These are phyloP conservation scores for Listronotus oregonensis DNA, from an alignment of 1,140 invertebrate species.

Conservation along the genomic window DNA sequence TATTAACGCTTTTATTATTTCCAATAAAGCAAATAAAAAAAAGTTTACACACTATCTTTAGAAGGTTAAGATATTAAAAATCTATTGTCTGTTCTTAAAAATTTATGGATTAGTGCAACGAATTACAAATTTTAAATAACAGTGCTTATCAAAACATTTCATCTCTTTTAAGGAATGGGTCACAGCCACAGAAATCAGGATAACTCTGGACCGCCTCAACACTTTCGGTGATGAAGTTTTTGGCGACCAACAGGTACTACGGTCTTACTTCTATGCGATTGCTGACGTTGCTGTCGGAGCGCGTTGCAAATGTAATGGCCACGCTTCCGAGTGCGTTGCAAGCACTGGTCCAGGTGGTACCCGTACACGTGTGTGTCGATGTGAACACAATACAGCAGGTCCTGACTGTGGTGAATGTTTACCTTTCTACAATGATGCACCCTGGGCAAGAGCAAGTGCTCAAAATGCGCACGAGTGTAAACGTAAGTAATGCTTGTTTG, in stretches of 20 bases:
- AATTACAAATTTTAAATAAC: too few relatives aligned
- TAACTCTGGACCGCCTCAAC: constrained; percentile 88
- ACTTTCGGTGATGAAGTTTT: constrained; percentile 99
- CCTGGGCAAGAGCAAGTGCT: constrained; percentile 89
- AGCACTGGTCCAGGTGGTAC: constrained; percentile 59
- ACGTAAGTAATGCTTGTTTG: constrained; percentile 69
- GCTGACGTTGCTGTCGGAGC: constrained; percentile 95
- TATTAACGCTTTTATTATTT: too few relatives aligned
- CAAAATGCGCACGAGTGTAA: constrained; percentile 92
- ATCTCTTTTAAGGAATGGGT: constrained; percentile 85
- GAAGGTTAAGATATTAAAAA: too few relatives aligned
- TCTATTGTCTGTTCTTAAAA: too few relatives aligned
- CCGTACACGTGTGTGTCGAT: constrained; percentile 70
- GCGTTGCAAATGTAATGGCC: constrained; percentile 97
- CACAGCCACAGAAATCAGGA: constrained; percentile 91
- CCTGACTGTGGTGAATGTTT: constrained; percentile 90
- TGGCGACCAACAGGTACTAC: constrained; percentile 85
- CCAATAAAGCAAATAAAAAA: too few relatives aligned
- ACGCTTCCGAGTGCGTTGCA: constrained; percentile 86
- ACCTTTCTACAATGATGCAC: constrained; percentile 94
- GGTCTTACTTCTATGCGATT: constrained; percentile 98
- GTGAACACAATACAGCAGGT: constrained; percentile 96
- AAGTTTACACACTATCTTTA: too few relatives aligned
- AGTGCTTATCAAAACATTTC: too few relatives aligned
- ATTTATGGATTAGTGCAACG: too few relatives aligned